phyloP scores from a whole-genome alignment of 2,797 vertebrate species.

The Mus minutoides region DNA sequence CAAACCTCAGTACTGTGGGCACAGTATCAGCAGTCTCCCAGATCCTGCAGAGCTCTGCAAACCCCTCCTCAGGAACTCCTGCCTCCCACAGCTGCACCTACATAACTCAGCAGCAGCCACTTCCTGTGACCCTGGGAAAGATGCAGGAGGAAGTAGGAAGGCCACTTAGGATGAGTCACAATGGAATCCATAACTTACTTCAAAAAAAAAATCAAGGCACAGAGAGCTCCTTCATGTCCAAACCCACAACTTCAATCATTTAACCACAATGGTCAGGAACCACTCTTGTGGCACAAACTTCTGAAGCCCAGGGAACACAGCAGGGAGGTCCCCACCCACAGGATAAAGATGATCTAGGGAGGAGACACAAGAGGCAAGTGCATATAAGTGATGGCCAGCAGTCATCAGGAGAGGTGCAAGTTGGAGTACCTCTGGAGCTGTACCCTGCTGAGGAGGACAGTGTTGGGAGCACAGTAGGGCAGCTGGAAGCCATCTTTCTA shows the following conservation, averaged over 20 bases:
- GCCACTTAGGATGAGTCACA: background rate
- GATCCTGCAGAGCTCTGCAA: background rate
- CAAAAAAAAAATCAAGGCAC: constrained; percentile 38
- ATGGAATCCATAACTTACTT: background rate
- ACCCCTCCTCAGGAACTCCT: background rate
- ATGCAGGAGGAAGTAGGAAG: background rate
- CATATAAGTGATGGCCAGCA: background rate
- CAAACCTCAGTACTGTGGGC: background rate
- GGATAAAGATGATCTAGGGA: background rate
- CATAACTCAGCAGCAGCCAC: background rate
- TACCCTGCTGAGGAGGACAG: no score
- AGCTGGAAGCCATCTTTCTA: background rate
- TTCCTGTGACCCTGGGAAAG: constrained; percentile 1
- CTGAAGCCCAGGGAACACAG: background rate
- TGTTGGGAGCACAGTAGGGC: no score
- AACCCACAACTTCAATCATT: background rate
- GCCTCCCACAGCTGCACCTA: background rate
- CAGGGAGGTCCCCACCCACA: background rate
- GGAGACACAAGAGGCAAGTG: background rate
- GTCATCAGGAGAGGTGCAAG: accelerated
- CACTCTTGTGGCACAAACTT: background rate
- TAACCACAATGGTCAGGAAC: background rate
- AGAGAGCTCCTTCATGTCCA: background rate
- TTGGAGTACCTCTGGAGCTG: no score
- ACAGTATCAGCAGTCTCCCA: background rate